Base-by-base conservation (phyloP, 1,140 invertebrate species). In the Marisa cornuarietis region DNA sequence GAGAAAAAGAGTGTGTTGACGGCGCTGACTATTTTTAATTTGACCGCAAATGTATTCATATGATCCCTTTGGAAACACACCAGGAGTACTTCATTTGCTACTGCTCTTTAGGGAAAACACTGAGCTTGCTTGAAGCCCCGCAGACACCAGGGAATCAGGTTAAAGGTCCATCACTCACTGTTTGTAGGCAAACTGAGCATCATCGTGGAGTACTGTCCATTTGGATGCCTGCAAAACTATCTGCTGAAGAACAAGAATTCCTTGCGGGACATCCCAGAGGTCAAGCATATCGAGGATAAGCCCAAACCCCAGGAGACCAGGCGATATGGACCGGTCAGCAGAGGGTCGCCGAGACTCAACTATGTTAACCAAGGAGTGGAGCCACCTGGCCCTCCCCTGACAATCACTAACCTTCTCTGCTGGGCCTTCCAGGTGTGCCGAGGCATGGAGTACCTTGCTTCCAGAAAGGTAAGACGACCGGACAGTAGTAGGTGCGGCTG, bases 361-460 rank as follows among this genome's bases (percentile, higher is more conserved):
- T 87, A 87, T 69, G 72, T 88, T 14, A 89, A 88, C 82, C 87
- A 87, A 49, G 86, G 84, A 63, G 84, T 84, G 26, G 82, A 79
- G 8, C 78, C 85, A 1, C 81, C 84, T 24, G 83, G 85, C 5
- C 88, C 87, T 20, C 83, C 84, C 22, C 82, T 98, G 18, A 97
- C 96, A 0, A 95, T 97, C 83, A 97, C 97, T 89, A 96, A 99
- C 91, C 93, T 99, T 22, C 95, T 98, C 7, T 97, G 96, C 24
- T 99, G 98, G 92, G 95, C 97, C 0, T 99, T 96, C 90, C 98
- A 99, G 93, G 96, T 99, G 4, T 97, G 97, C 6, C 93, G 96
- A 79, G 98, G 98, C 73, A 99, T 99, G 98, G 96, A 99, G 85
- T 99, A 99, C 92, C 92, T 99, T 76, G 95, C 97, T 10, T 97